Conservation (phyloP, 35 echinoderm and acorn worm genomes). For the Ptychodera flava region DNA sequence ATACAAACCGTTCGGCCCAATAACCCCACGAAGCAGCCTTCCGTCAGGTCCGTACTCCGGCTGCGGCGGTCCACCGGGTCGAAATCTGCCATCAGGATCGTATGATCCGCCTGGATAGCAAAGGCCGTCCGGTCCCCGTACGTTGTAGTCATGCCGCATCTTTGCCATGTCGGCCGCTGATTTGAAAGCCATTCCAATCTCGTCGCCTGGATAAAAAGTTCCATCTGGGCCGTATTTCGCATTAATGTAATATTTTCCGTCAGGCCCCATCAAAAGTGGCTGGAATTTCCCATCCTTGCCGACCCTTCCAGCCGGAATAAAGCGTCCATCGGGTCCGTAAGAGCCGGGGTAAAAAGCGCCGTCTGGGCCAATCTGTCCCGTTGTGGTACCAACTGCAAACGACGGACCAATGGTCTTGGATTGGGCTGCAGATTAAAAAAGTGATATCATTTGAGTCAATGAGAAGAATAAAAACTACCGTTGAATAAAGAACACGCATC, state of each 20-base stretch:
- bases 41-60: not conserved
- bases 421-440: not conserved
- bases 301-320: not conserved
- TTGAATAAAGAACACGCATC: too few relatives aligned
- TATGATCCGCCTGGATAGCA: not conserved
- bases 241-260: not conserved
- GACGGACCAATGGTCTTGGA: not conserved
- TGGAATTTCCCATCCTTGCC: not conserved
- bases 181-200: not conserved
- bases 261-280: not conserved
- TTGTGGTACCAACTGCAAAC: not conserved
- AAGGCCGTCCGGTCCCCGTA: not conserved
- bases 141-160: not conserved
- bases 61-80: not conserved
- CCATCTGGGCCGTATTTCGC: slow-evolving; percentile 2
- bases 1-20: not conserved
- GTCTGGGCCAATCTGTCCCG: not conserved
- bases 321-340: not conserved
- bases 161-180: not conserved
- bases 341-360: not conserved
- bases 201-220: not conserved
- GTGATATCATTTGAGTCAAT: not conserved
- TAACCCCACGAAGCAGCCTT: not conserved
- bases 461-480: not conserved
- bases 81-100: not conserved